Conservation (phyloP, 2,797 vertebrate genomes). For the Loriculus beryllinus region DNA sequence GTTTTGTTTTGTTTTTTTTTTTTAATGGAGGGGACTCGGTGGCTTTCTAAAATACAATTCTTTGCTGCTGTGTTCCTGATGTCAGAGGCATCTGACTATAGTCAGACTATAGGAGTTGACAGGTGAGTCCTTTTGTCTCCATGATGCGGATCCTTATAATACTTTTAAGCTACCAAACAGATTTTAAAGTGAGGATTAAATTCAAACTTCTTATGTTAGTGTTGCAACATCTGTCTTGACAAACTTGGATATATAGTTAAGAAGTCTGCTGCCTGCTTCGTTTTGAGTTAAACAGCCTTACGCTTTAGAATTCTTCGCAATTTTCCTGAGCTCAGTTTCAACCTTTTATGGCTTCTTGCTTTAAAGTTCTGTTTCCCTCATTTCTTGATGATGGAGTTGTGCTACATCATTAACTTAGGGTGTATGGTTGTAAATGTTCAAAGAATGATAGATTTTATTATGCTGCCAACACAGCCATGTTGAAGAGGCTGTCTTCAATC, state of each 20-base stretch:
- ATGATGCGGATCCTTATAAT: not conserved
- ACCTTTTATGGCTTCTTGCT: not conserved
- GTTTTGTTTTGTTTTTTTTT: too few species aligned
- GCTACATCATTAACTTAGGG: conserved; percentile 29
- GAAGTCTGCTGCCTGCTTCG: not conserved
- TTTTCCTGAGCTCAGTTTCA: not conserved
- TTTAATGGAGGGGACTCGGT: not conserved
- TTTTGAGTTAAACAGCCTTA: not conserved
- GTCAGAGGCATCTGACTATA: not conserved
- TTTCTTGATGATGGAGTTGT: not conserved
- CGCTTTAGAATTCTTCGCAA: not conserved
- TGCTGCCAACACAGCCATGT: not conserved
- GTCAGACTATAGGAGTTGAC: not conserved
- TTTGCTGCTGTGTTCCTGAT: not conserved
- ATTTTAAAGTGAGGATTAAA: not conserved
- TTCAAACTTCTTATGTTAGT: not conserved
- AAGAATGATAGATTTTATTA: conserved; percentile 39
- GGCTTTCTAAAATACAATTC: not conserved
- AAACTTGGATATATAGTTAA: not conserved
- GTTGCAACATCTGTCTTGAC: not conserved
- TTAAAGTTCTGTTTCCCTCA: not conserved
- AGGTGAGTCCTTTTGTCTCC: not conserved
- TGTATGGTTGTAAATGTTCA: conserved; percentile 14
- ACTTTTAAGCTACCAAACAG: not conserved
- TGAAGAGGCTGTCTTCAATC: not conserved